Evolutionary conservation across 92 coral and sea anemone species (phyloP).

Genomic region (Siderastrea siderea): DNA sequence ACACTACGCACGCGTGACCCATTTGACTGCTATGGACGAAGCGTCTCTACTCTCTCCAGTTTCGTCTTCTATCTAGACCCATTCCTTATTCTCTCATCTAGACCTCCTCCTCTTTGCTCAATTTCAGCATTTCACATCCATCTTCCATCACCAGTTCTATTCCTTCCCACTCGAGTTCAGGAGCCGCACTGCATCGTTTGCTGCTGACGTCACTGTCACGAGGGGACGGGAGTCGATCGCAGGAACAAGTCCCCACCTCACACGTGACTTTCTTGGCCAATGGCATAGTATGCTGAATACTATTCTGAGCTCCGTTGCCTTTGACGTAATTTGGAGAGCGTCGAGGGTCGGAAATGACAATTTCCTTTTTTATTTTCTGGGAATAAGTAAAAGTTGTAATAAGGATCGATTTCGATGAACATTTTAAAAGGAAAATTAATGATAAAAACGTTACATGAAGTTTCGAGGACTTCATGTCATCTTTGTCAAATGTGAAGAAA

Average conservation of each 20-base stretch:
- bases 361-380: constrained; percentile 12
- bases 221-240: constrained; percentile 2
- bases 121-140: constrained; percentile 56
- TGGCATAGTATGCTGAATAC: constrained; percentile 13
- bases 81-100: neutral
- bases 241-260: neutral
- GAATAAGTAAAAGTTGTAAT: neutral
- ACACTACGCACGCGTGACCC: too few relatives aligned
- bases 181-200: constrained; percentile 51
- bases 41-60: too few relatives aligned
- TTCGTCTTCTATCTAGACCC: neutral
- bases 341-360: neutral
- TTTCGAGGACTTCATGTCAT: too few relatives aligned
- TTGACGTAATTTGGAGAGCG: constrained; percentile 17
- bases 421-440: too few relatives aligned
- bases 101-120: constrained; percentile 72
- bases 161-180: constrained; percentile 80
- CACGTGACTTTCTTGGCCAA: neutral
- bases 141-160: constrained; percentile 64
- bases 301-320: constrained; percentile 30
- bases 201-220: constrained; percentile 11
- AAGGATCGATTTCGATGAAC: neutral
- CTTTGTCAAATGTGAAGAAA: too few relatives aligned
- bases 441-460: too few relatives aligned
- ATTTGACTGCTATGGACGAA: too few relatives aligned